A percentile compares a stretch with the other conserved stretches of the same genome.
Conservation (phyloP, 2,888 invertebrate species). For the Dryococelus australis region DNA sequence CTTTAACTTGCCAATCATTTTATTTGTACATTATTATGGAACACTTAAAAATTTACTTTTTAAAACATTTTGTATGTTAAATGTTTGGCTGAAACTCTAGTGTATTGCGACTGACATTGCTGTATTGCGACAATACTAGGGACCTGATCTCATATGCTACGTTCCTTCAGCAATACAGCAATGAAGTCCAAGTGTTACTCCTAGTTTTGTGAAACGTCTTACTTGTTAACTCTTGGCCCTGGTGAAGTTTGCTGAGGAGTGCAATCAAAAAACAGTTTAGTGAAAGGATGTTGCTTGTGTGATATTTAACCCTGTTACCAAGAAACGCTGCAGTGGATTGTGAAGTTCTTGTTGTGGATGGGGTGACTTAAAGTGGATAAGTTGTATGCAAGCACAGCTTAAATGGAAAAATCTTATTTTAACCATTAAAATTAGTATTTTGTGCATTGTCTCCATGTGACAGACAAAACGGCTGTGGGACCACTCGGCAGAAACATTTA, state of each 20-base stretch:
- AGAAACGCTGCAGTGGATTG: constrained; percentile 21
- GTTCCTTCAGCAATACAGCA: constrained; percentile 7
- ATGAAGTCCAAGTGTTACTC: not conserved
- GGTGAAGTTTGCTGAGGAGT: not conserved
- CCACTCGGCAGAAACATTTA: constrained; percentile 36
- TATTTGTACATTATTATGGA: not conserved
- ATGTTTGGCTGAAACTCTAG: not conserved
- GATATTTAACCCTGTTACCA: constrained; percentile 23
- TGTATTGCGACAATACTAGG: not conserved
- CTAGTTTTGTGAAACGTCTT: not conserved
- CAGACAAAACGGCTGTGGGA: constrained; percentile 38
- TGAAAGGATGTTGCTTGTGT: not conserved
- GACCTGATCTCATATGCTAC: not conserved
- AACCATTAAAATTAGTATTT: not conserved
- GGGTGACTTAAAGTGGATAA: not conserved
- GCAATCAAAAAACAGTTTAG: not conserved
- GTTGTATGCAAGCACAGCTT: constrained; percentile 26
- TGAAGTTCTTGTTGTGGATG: constrained; percentile 20
- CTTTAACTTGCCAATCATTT: not conserved
- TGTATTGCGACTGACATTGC: not conserved
- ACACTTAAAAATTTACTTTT: not conserved
- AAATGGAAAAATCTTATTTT: not conserved
- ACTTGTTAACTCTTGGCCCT: not conserved
- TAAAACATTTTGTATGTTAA: not conserved
- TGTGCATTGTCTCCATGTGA: not conserved